phyloP scores from a whole-genome alignment of 2,797 vertebrate genomes.

The Syncerus caffer region DNA sequence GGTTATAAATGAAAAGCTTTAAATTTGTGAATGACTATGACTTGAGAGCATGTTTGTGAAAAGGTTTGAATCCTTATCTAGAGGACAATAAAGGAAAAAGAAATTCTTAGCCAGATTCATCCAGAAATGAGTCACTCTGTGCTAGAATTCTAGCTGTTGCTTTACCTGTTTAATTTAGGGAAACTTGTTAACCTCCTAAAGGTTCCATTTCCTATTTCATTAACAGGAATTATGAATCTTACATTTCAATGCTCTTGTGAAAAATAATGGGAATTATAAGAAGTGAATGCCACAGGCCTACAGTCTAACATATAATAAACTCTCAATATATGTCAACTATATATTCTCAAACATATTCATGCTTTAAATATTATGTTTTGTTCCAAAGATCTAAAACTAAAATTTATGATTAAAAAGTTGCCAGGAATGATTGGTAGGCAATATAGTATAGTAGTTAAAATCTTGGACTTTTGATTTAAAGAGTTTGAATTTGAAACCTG shows the following conservation, averaged over 20 bases:
- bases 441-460: background rate
- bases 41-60: background rate
- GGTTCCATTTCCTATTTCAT: background rate
- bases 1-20: constrained; percentile 16
- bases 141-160: constrained; percentile 4
- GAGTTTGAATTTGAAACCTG: background rate
- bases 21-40: background rate
- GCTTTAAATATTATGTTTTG: background rate
- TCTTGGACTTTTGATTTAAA: background rate
- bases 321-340: background rate
- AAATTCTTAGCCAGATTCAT: background rate
- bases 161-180: background rate
- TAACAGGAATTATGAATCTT: background rate
- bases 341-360: background rate
- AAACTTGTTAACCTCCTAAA: background rate
- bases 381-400: constrained; percentile 4
- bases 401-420: background rate
- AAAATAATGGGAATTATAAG: background rate
- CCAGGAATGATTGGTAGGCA: background rate
- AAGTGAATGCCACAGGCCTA: background rate
- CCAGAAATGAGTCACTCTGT: background rate
- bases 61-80: background rate
- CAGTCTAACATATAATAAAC: background rate
- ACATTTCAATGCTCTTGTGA: background rate
- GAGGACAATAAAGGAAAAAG: background rate